Conservation (phyloP, 2,113 vertebrate genomes). For the Macquaria ambigua region DNA sequence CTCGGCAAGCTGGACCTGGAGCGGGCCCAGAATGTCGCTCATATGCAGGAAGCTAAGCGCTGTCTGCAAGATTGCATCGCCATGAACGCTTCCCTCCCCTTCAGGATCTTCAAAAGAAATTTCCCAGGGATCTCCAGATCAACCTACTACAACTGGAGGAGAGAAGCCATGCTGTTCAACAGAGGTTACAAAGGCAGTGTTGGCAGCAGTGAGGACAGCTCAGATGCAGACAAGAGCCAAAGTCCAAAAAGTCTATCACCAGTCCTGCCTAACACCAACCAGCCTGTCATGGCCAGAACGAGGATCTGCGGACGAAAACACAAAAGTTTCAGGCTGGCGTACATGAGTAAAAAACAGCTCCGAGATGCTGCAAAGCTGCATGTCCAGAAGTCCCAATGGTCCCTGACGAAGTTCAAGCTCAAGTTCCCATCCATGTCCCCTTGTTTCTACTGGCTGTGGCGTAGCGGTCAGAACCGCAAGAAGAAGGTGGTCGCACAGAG, state of each 20-base stretch:
- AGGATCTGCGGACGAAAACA: conserved; percentile 69
- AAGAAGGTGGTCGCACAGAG: conserved; percentile 9
- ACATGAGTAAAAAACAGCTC: conserved; percentile 87
- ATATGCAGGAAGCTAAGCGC: conserved; percentile 94
- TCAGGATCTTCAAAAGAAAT: conserved; percentile 92
- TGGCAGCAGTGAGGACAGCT: conserved; percentile 81
- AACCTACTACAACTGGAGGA: conserved; percentile 97
- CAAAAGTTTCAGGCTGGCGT: conserved; percentile 74
- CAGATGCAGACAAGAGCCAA: conserved; percentile 80
- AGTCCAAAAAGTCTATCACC: conserved; percentile 71
- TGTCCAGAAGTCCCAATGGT: conserved; percentile 86
- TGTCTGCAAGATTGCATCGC: conserved; percentile 93
- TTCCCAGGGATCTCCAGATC: conserved; percentile 97
- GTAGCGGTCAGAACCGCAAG: conserved; percentile 64
- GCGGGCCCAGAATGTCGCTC: conserved; percentile 78
- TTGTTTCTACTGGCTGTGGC: conserved; percentile 93
- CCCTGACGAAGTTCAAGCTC: conserved; percentile 91
- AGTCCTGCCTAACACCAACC: conserved; percentile 19
- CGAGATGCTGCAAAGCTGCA: conserved; percentile 86
- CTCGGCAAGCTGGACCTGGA: conserved; percentile 78
- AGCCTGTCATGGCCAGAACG: conserved; percentile 46
- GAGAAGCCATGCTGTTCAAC: conserved; percentile 91
- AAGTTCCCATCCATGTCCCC: conserved; percentile 89
- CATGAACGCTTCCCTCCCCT: conserved; percentile 91
- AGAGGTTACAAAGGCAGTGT: conserved; percentile 84